Evolutionary conservation across 2,888 invertebrate species (phyloP).

Genomic region (Mesochorus sp.): DNA sequence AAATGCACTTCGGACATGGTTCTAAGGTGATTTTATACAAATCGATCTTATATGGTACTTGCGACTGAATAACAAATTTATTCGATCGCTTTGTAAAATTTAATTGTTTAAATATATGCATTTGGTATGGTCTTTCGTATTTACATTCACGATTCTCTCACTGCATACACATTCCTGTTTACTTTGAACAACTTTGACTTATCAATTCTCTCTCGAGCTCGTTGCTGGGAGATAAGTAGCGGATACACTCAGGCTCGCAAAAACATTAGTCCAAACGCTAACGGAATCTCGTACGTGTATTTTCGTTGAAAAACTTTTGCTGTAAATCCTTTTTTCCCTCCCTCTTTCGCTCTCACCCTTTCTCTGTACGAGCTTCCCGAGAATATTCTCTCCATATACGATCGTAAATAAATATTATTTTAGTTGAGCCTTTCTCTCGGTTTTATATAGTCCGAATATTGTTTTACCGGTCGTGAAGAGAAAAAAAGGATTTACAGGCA

Average conservation of each 20-base stretch:
- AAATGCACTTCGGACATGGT: no score
- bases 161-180: not conserved
- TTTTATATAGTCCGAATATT: conserved; percentile 39
- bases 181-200: conserved; percentile 3
- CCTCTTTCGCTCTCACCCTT: no score
- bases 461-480: conserved; percentile 1
- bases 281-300: not conserved
- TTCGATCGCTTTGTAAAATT: no score
- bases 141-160: no score
- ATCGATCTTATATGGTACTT: no score
- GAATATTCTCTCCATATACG: not conserved
- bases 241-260: not conserved
- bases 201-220: conserved; percentile 1
- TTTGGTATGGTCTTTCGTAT: no score
- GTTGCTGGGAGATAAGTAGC: not conserved
- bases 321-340: not conserved
- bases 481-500: not conserved
- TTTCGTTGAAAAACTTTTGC: conserved; percentile 10
- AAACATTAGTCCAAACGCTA: conserved; percentile 35
- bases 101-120: no score
- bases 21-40: no score
- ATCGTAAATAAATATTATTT: not conserved
- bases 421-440: conserved; percentile 9
- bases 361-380: not conserved
- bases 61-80: no score